These are phyloP conservation scores for Lottia gigantea DNA, from an alignment of 2,888 invertebrate species.

Conservation along the genomic window DNA sequence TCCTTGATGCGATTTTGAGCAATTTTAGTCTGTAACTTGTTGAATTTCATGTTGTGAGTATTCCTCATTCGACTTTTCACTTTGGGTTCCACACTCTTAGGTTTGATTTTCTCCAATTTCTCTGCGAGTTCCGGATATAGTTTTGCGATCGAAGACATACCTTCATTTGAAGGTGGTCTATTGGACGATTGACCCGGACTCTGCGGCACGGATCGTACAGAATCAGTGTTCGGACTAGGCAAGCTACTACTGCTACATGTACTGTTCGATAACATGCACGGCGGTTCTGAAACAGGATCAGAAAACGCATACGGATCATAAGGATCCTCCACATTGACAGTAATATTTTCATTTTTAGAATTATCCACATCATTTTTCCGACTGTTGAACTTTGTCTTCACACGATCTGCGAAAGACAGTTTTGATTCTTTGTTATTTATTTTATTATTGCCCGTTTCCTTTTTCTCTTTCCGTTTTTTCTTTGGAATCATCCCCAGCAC, in stretches of 20 bases:
- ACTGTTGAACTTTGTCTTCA: slow-evolving; percentile 47
- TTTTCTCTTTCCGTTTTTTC: slow-evolving; percentile 55
- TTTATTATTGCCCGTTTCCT: slow-evolving; percentile 41
- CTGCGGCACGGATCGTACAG: slow-evolving; percentile 7
- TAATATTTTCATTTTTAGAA: slow-evolving; percentile 25
- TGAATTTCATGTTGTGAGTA: slow-evolving; percentile 63
- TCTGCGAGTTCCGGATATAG: slow-evolving; percentile 66
- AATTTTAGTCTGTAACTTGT: slow-evolving; percentile 67
- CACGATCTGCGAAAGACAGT: slow-evolving; percentile 50
- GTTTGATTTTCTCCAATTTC: slow-evolving; percentile 60
- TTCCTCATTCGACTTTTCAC: slow-evolving; percentile 50
- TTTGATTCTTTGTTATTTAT: slow-evolving; percentile 26
- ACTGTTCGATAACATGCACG: slow-evolving; percentile 27
- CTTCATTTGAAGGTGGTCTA: slow-evolving; percentile 27
- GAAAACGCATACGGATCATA: slow-evolving; percentile 62
- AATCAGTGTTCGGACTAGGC: slow-evolving; percentile 12
- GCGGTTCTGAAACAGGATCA: slow-evolving; percentile 39
- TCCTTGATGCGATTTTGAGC: slow-evolving; percentile 68
- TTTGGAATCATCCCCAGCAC: slow-evolving; percentile 63
- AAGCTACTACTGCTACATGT: slow-evolving; percentile 26
- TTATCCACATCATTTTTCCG: slow-evolving; percentile 30
- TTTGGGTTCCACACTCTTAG: slow-evolving; percentile 41
- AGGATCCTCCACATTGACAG: slow-evolving; percentile 44
- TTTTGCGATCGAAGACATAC: slow-evolving; percentile 56
- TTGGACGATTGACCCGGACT: slow-evolving; percentile 8